Percentiles rank a stretch among this genome's conserved stretches.
Evolutionary conservation across 2,113 vertebrate genomes (phyloP).

Genomic region (Petroica traversi): DNA sequence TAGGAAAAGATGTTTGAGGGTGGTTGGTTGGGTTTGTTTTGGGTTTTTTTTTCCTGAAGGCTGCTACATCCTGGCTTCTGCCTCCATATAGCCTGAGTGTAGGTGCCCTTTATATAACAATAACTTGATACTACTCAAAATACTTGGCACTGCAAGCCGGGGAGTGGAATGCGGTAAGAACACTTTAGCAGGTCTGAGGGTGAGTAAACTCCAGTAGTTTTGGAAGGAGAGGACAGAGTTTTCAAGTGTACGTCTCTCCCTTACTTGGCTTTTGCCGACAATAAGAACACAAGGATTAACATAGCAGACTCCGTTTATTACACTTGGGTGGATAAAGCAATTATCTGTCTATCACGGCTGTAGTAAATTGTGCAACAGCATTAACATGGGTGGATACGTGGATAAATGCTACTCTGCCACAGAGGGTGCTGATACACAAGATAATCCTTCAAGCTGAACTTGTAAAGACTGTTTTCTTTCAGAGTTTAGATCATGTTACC

Average conservation of each 20-base stretch:
- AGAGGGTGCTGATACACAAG: slow-evolving; percentile 67
- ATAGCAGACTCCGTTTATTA: slow-evolving; percentile 74
- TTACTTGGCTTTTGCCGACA: slow-evolving; percentile 67
- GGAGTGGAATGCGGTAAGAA: slow-evolving; percentile 71
- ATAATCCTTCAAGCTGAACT: slow-evolving; percentile 69
- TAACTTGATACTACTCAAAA: slow-evolving; percentile 73
- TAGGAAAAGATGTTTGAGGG: slow-evolving; percentile 27
- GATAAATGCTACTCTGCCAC: slow-evolving; percentile 51
- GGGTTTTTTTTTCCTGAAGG: background rate
- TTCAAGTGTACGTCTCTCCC: slow-evolving; percentile 31
- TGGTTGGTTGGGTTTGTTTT: background rate
- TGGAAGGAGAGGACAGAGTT: slow-evolving; percentile 63
- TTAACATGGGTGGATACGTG: slow-evolving; percentile 62
- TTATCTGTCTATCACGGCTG: slow-evolving; percentile 74
- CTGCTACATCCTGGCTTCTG: slow-evolving; percentile 35
- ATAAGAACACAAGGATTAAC: slow-evolving; percentile 74
- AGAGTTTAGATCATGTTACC: slow-evolving; percentile 62
- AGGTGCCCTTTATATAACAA: slow-evolving; percentile 68
- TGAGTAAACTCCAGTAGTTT: slow-evolving; percentile 58
- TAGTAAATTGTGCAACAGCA: slow-evolving; percentile 61
- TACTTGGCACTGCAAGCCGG: slow-evolving; percentile 64
- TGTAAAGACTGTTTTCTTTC: slow-evolving; percentile 70
- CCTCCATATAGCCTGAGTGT: slow-evolving; percentile 29
- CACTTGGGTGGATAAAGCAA: slow-evolving; percentile 73
- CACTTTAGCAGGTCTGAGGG: slow-evolving; percentile 64